Conservation (phyloP, 1,140 invertebrate species). For the Diploscapter pachys region DNA sequence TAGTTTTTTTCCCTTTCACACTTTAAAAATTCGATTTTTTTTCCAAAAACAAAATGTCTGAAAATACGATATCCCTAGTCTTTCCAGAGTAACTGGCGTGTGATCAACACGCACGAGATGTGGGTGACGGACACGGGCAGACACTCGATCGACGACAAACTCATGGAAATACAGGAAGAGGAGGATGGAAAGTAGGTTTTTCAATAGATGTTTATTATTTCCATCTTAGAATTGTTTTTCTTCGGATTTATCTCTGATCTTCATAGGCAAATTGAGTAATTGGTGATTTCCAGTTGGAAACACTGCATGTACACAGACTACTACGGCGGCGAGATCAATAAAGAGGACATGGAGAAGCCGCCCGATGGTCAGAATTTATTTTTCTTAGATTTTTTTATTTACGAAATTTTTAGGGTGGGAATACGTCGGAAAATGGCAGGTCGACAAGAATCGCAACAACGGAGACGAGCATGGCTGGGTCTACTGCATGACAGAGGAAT, state of each 20-base stretch:
- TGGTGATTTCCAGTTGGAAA: slow-evolving; percentile 12
- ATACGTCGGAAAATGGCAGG: slow-evolving; percentile 34
- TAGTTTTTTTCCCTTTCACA: not conserved
- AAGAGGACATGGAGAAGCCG: slow-evolving; percentile 21
- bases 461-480: slow-evolving; percentile 47
- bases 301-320: slow-evolving; percentile 33
- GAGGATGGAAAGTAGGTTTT: too few species aligned
- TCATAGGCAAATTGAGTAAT: too few species aligned
- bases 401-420: slow-evolving; percentile 24
- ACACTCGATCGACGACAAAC: slow-evolving; percentile 42
- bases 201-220: too few species aligned
- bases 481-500: slow-evolving; percentile 38
- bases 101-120: slow-evolving; percentile 43
- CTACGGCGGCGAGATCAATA: slow-evolving; percentile 34
- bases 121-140: slow-evolving; percentile 43
- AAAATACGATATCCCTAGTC: too few species aligned
- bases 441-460: slow-evolving; percentile 35
- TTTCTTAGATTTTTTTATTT: not conserved
- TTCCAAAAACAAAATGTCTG: too few species aligned
- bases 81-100: not conserved
- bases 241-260: too few species aligned
- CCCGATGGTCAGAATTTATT: slow-evolving; percentile 8
- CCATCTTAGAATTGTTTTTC: too few species aligned
- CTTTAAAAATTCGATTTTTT: too few species aligned
- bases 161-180: slow-evolving; percentile 45